A percentile compares a stretch with the other conserved stretches of the same genome.
These are phyloP conservation scores for Theristicus caerulescens DNA, from an alignment of 2,113 vertebrate species.

Conservation along the genomic window DNA sequence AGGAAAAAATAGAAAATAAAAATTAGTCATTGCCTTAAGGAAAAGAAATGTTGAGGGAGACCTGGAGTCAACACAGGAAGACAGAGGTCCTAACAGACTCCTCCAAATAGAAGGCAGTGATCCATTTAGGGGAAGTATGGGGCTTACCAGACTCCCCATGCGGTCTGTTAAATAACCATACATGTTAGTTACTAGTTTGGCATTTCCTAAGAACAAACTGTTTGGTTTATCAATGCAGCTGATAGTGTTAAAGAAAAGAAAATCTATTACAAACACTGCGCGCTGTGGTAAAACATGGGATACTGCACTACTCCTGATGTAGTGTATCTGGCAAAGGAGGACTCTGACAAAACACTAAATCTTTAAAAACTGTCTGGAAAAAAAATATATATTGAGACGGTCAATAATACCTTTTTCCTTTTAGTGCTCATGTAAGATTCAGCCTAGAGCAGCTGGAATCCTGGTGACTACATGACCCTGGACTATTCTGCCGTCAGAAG, in stretches of 20 bases:
- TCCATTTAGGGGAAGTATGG: background rate
- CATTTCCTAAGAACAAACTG: background rate
- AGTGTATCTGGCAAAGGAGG: background rate
- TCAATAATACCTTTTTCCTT: background rate
- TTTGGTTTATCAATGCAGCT: background rate
- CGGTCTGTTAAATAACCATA: background rate
- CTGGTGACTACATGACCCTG: background rate
- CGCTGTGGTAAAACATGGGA: background rate
- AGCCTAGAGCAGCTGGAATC: background rate
- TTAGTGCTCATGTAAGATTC: background rate
- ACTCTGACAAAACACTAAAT: background rate
- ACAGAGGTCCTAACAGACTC: background rate
- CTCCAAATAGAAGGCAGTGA: background rate
- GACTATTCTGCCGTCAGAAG: background rate
- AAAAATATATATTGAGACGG: background rate
- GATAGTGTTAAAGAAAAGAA: background rate
- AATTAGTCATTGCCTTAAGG: background rate
- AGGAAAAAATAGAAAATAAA: background rate
- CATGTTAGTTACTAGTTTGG: background rate
- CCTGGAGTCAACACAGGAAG: background rate
- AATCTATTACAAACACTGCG: background rate
- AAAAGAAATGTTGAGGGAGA: background rate
- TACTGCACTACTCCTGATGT: background rate
- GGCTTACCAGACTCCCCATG: background rate
- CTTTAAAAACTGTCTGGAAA: background rate